Conservation (phyloP, 2,113 vertebrate genomes). For the Gobiocypris rarus region DNA sequence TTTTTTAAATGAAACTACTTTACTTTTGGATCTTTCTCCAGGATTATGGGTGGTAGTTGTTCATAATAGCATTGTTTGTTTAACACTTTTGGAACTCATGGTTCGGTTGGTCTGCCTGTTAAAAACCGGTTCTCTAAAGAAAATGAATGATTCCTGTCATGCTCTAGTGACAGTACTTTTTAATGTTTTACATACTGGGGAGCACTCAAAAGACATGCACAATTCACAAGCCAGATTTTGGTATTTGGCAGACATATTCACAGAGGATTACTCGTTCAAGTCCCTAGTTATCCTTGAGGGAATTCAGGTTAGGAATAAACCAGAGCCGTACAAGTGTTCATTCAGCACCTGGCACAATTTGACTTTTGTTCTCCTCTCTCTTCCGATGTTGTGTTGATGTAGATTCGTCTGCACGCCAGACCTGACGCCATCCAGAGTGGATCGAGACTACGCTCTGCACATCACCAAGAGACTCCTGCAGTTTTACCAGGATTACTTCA, state of each 20-base stretch:
- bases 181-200: background rate
- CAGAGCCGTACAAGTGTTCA: background rate
- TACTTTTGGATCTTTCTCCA: background rate
- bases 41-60: background rate
- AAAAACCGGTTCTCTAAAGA: too few relatives aligned
- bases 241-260: background rate
- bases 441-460: slow-evolving; percentile 94
- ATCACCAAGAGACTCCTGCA: slow-evolving; percentile 95
- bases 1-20: too few relatives aligned
- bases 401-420: slow-evolving; percentile 95
- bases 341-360: background rate
- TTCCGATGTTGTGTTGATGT: background rate
- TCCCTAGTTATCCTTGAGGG: background rate
- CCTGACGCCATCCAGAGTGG: slow-evolving; percentile 94
- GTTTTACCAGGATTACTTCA: slow-evolving; percentile 99
- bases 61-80: background rate
- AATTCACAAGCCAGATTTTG: background rate
- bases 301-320: background rate
- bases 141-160: too few relatives aligned
- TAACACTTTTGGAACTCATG: too few relatives aligned
- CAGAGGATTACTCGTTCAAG: background rate
- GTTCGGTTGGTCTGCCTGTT: too few relatives aligned
- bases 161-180: background rate
- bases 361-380: slow-evolving; percentile 55
- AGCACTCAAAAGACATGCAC: background rate